Base-by-base conservation (phyloP, 2,797 vertebrate species). In the Hirundo rustica region DNA sequence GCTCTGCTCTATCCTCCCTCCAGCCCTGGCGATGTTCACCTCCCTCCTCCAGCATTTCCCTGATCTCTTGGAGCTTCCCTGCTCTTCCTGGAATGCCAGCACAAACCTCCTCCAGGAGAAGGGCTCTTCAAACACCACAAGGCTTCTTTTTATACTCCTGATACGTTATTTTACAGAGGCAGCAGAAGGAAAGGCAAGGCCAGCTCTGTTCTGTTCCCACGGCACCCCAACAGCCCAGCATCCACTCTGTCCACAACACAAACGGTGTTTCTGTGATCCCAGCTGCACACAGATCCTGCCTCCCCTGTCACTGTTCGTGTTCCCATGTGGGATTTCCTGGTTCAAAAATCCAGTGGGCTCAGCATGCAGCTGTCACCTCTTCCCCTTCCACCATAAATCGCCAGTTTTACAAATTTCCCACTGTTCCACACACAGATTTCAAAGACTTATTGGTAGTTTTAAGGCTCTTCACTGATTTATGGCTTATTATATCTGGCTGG, bases 11-110 rank as follows among this genome's bases (percentile, higher is more conserved):
- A 6, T 14, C 36, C 54, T 68, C 60, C 68, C 54, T 81, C 60
- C 61, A 47, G 47, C 47, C 10, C 6, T 3, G 5, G 51, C 45
- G 32, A 47, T 0, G 16, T 2, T 60, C 21, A 2, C 19, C 26
- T 34, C 48, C 27, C n/a, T 87, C 78, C 78, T 71, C 22, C 78
- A 54, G 51, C 64, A 22, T 13, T 68, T n/a, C 54, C 48, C 64
- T n/a, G n/a, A 30, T 40, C 62, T 65, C 7, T 0, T 7, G 27
- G 13, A 60, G 45, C 25, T 50, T 66, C 66, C 61, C 48, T 45
- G 44, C 36, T 57, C 51, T 40, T 50, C 68, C 71, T 64, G 40
- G 25, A 55, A 45, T 3, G n/a, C 25, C 53, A 29, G 47, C 72
- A 65, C 66, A 68, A 61, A 65, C 53, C n/a, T 51, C 30, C 3